Evolutionary conservation across 2,888 invertebrate genomes (phyloP).

Genomic region (Thera obeliscata): DNA sequence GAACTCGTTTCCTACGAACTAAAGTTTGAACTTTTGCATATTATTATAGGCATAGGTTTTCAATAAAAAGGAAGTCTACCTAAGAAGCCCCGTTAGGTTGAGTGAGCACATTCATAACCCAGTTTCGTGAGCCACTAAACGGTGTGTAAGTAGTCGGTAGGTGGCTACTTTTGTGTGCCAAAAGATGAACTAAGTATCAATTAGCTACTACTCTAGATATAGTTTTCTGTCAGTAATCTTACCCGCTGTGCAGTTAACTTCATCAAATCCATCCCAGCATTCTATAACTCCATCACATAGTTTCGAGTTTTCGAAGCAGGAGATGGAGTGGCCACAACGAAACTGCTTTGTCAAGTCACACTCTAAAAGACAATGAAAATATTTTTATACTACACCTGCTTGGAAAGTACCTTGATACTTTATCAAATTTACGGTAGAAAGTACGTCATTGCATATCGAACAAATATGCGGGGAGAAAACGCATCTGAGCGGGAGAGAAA

Average conservation of each 20-base stretch:
- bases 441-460: too few relatives aligned
- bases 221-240: constrained; percentile 44
- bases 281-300: constrained; percentile 89
- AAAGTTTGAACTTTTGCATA: constrained; percentile 19
- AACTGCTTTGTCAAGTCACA: constrained; percentile 88
- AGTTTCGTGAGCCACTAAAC: constrained; percentile 61
- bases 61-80: constrained; percentile 50
- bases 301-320: constrained; percentile 88
- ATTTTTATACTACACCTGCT: too few relatives aligned
- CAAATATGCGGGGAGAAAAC: too few relatives aligned
- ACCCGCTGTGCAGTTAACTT: constrained; percentile 88
- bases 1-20: constrained; percentile 13
- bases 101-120: constrained; percentile 67
- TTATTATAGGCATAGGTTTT: constrained; percentile 39
- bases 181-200: constrained; percentile 31
- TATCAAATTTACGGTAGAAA: too few relatives aligned
- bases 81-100: constrained; percentile 66
- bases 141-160: constrained; percentile 56
- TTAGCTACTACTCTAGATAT: constrained; percentile 6
- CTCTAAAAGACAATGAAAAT: constrained; percentile 61
- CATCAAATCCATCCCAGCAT: constrained; percentile 91
- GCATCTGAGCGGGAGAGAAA: too few relatives aligned
- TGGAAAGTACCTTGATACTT: too few relatives aligned
- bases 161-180: constrained; percentile 48
- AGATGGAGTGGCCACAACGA: constrained; percentile 89